Base-by-base conservation (phyloP, 2,888 invertebrate species). In the Meteorus colon region DNA sequence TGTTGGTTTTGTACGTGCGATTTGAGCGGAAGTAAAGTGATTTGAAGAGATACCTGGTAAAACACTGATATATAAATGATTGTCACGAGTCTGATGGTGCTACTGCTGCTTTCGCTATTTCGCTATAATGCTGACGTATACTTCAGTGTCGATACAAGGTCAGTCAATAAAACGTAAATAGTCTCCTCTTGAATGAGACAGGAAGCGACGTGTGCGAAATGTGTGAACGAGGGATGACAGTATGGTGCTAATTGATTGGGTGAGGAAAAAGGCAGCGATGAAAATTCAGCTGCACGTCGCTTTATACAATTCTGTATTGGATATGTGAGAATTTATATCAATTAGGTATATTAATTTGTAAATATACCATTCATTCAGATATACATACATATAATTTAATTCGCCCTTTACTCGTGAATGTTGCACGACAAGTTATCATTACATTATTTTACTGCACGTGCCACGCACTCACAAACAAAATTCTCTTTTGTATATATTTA, bases 11-110 rank as follows among this genome's bases (percentile, higher is more conserved):
- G 81, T 81, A 81, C 81, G 78, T 78, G 79, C 78, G 62, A 80
- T 81, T 55, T 80, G 80, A 80, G 80, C 81, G 79, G 77, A 78
- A 80, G 75, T 74, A 65, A 70, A 73, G 66, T 76, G 77, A 73
- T 24, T 55, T 71, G 71, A 67, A 72, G 37, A 41, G 19, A 14
- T 75, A 66, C 74, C 80, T 81, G 82, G 75, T 77, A 24, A 81
- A 80, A 81, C 73, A 77, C 82, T 83, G 82, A 84, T 77, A 84
- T 82, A 84, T 77, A 85, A 87, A 85, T 87, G 87, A 88, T 88
- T 88, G 87, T 88, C 87, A 85, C 83, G 81, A 84, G 83, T 82
- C 84, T 81, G 59, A 19, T 4, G 27, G 29, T 37, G 19, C 37
- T 69, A 14, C n/a, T 62, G 6, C 24, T 37, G 14, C 27, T 37